A percentile compares a stretch with the other conserved stretches of the same genome.
Evolutionary conservation across 2,797 vertebrate genomes (phyloP).

Genomic region (Selene dorsalis): DNA sequence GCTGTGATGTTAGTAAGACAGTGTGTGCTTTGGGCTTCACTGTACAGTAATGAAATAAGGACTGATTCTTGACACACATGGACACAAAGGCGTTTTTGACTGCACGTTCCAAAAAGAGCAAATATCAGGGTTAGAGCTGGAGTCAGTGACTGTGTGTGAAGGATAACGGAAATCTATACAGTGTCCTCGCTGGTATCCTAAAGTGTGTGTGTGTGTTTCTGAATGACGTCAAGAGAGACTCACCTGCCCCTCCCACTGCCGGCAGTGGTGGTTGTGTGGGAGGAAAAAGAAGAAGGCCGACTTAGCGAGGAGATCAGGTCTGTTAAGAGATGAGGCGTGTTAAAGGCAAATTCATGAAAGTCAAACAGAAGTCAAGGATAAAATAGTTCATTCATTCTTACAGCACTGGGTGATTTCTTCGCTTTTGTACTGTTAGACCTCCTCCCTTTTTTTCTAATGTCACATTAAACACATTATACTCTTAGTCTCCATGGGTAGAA

Average conservation of each 20-base stretch:
- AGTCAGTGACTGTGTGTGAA: slow-evolving; percentile 26
- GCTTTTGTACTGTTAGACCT: slow-evolving; percentile 16
- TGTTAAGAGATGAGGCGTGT: slow-evolving; percentile 54
- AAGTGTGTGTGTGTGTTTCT: slow-evolving; percentile 44
- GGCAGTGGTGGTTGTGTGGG: slow-evolving; percentile 67
- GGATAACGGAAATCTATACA: slow-evolving; percentile 52
- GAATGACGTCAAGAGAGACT: slow-evolving; percentile 63
- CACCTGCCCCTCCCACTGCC: slow-evolving; percentile 50
- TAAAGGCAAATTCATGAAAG: slow-evolving; percentile 57
- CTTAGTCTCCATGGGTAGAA: slow-evolving; percentile 26
- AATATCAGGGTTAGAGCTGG: slow-evolving; percentile 1
- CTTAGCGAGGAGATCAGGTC: slow-evolving; percentile 63
- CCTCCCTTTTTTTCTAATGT: background rate
- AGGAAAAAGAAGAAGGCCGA: slow-evolving; percentile 60
- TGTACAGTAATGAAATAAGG: slow-evolving; percentile 45
- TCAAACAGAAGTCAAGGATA: slow-evolving; percentile 39
- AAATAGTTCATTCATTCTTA: slow-evolving; percentile 28
- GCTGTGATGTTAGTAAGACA: slow-evolving; percentile 50
- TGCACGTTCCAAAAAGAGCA: slow-evolving; percentile 2
- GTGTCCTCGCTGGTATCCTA: slow-evolving; percentile 36
- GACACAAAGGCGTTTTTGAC: slow-evolving; percentile 22
- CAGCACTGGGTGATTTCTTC: slow-evolving; percentile 18
- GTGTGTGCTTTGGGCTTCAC: slow-evolving; percentile 48
- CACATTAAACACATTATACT: slow-evolving; percentile 44
- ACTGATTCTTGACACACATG: slow-evolving; percentile 6